phyloP scores from a whole-genome alignment of 2,888 invertebrate genomes.

The Hylaea fasciaria region DNA sequence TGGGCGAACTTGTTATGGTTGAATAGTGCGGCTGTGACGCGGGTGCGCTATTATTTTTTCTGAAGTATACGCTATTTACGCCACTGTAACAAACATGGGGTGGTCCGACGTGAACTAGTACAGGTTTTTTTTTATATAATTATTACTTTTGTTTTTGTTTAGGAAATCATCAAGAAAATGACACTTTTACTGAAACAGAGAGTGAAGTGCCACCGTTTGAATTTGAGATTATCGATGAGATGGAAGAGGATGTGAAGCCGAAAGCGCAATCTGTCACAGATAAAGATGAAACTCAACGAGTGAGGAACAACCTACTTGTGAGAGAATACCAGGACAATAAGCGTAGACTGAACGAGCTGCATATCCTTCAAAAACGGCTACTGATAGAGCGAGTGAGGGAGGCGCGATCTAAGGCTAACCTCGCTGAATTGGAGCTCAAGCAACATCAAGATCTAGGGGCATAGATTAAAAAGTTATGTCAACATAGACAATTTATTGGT shows the following conservation, averaged over 20 bases:
- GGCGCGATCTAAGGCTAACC: constrained; percentile 15
- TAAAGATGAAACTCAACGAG: constrained; percentile 6
- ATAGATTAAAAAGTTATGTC: neutral
- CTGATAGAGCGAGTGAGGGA: constrained; percentile 16
- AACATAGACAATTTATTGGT: too few relatives aligned
- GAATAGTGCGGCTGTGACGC: too few relatives aligned
- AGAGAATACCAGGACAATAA: constrained; percentile 14
- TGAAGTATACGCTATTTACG: too few relatives aligned
- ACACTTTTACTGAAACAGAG: neutral
- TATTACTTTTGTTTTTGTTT: neutral
- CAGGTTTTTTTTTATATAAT: neutral
- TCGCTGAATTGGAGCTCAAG: constrained; percentile 17
- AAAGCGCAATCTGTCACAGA: neutral
- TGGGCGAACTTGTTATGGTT: too few relatives aligned
- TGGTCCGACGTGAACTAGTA: too few relatives aligned
- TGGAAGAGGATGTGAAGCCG: neutral
- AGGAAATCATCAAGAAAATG: constrained; percentile 1
- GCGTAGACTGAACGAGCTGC: constrained; percentile 10
- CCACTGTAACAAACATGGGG: too few relatives aligned
- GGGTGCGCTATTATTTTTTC: too few relatives aligned
- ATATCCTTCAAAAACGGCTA: constrained; percentile 11
- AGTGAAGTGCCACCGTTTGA: constrained; percentile 6
- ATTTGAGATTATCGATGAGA: constrained; percentile 6
- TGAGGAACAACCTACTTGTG: constrained; percentile 6
- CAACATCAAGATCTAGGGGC: constrained; percentile 1